Evolutionary conservation across 2,888 invertebrate genomes (phyloP), one percentile per base, ranked within the genome.

Genomic region (Folsomia candida): DNA sequence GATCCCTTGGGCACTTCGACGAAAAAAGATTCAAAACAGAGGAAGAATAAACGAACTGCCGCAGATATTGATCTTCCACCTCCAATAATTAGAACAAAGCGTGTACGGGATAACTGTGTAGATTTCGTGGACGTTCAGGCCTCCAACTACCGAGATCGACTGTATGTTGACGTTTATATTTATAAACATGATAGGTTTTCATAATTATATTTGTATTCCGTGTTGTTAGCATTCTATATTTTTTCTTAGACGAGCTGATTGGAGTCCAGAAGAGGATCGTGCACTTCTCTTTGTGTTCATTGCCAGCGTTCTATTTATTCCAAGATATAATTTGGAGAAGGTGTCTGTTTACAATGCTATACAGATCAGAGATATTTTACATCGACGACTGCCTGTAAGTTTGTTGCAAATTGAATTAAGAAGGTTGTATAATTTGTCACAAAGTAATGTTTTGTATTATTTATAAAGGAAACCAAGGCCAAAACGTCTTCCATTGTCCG

Each of bases 341-440:
- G 57, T 77, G 0, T 76, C 77, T 64, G 73, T 79, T 25, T 79
- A 73, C 59, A 79, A 79, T 68, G 62, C 79, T 14, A 25, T 71
- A 20, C 79, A 79, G 66, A 73, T 79, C 11, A 67, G 79, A 3
- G 79, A 79, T 54, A 26, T 79, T n/a, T 72, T 79, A 29, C 72
- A 77, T 18, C 54, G 58, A 29, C 75, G 70, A 64, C 59, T 57
- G 24, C 67, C 76, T 3, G 72, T 69, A 14, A 37, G 37, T 37
- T 37, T 37, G 14, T n/a, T n/a, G n/a, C n/a, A n/a, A n/a, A n/a
- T n/a, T n/a, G n/a, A n/a, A n/a, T n/a, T n/a, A n/a, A n/a, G n/a
- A n/a, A n/a, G n/a, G n/a, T n/a, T n/a, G n/a, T n/a, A n/a, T n/a
- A n/a, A n/a, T 37, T 37, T 14, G 4, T 37, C 37, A 9, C 14